Evolutionary conservation across 1,140 invertebrate species (phyloP).

Genomic region (Papilio glaucus): DNA sequence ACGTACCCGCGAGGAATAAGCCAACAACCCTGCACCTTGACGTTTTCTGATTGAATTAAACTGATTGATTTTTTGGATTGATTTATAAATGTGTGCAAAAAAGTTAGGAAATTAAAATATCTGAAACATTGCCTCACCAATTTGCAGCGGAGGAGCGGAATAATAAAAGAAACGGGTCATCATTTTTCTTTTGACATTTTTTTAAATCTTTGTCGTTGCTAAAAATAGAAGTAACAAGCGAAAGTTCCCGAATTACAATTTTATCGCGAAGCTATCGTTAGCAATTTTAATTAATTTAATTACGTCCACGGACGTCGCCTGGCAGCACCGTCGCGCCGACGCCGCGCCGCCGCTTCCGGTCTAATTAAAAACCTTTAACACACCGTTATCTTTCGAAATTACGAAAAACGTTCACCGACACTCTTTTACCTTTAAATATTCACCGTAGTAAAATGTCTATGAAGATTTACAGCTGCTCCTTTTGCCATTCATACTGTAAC

Average conservation of each 20-base stretch:
- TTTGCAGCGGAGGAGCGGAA: not conserved
- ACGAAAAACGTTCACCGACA: too few species aligned
- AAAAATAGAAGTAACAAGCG: not conserved
- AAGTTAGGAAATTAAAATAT: too few species aligned
- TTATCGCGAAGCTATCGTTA: constrained; percentile 3
- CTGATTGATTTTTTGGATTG: too few species aligned
- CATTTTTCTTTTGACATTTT: not conserved
- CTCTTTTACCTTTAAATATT: too few species aligned
- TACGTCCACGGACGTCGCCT: not conserved
- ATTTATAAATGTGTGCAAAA: too few species aligned
- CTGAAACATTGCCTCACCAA: not conserved
- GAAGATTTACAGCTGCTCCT: too few species aligned
- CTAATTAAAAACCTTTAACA: not conserved
- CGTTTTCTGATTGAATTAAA: too few species aligned
- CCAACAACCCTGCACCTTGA: too few species aligned
- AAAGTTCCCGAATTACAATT: constrained; percentile 6
- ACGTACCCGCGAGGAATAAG: too few species aligned
- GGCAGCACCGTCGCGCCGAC: not conserved
- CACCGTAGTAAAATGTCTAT: too few species aligned
- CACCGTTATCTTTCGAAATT: not conserved
- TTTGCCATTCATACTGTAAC: too few species aligned
- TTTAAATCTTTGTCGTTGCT: not conserved
- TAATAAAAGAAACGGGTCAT: not conserved
- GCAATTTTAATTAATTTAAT: constrained; percentile 7
- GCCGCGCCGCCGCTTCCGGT: not conserved